Evolutionary conservation across 2,113 vertebrate genomes (phyloP).

Genomic region (Oreochromis spilurus): DNA sequence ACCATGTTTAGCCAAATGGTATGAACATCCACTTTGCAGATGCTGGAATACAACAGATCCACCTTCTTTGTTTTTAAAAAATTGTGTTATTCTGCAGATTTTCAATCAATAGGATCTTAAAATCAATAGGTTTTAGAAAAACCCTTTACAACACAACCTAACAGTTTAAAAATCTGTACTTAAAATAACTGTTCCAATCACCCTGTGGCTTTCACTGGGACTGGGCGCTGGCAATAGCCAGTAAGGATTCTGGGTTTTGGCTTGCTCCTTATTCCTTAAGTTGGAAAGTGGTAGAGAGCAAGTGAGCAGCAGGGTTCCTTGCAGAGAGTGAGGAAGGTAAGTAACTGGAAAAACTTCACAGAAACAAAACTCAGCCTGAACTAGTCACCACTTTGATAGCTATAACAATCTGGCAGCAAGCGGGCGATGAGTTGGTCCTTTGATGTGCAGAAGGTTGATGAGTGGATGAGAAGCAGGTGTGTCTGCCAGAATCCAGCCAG

Average conservation of each 20-base stretch:
- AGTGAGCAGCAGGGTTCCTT: not conserved
- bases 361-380: not conserved
- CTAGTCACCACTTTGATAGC: not conserved
- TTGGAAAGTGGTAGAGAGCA: not conserved
- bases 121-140: not conserved
- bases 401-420: not conserved
- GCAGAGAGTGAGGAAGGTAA: not conserved
- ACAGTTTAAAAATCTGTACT: not conserved
- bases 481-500: not conserved
- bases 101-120: not conserved
- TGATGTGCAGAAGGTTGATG: not conserved
- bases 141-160: not conserved
- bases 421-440: not conserved
- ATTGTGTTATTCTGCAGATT: not conserved
- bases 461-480: not conserved
- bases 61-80: not conserved
- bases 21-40: not conserved
- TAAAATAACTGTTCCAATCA: not conserved
- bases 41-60: not conserved
- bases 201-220: not conserved
- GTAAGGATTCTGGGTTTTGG: not conserved
- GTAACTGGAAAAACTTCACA: not conserved
- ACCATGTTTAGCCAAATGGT: not conserved
- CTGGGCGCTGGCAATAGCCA: not conserved
- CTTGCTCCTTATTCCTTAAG: not conserved